A percentile compares a stretch with the other conserved stretches of the same genome.
phyloP scores from a whole-genome alignment of 2,888 invertebrate species.

The Eilema caniola region DNA sequence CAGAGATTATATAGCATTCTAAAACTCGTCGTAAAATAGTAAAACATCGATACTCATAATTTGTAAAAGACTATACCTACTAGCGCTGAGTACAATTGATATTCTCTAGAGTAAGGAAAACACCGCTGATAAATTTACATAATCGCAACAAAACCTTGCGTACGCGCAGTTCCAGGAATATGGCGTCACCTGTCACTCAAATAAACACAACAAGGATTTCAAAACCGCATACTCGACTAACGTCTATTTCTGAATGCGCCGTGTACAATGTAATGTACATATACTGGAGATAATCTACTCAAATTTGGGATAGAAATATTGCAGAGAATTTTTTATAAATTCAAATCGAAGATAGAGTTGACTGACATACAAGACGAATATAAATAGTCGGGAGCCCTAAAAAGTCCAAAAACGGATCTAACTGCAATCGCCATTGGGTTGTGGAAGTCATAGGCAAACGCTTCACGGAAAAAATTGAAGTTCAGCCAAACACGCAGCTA shows the following conservation, averaged over 20 bases:
- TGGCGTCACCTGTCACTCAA: constrained; percentile 34
- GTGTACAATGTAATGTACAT: neutral
- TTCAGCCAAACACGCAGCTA: too few relatives aligned
- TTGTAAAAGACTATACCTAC: neutral
- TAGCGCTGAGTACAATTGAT: neutral
- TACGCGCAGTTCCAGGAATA: constrained; percentile 33
- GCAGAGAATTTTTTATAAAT: neutral
- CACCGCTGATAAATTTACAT: constrained; percentile 6
- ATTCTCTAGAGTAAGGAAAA: constrained; percentile 5
- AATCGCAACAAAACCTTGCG: constrained; percentile 15
- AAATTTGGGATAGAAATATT: neutral
- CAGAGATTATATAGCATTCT: too few relatives aligned
- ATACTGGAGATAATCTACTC: neutral
- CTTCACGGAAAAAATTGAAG: too few relatives aligned
- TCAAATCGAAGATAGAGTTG: neutral
- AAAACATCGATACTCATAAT: neutral
- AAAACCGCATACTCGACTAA: constrained; percentile 21
- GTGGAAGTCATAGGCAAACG: too few relatives aligned
- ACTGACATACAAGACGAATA: too few relatives aligned
- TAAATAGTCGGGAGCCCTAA: too few relatives aligned
- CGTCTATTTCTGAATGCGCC: neutral
- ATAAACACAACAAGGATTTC: constrained; percentile 33
- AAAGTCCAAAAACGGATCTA: too few relatives aligned
- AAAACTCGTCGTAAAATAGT: neutral
- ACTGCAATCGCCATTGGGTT: too few relatives aligned